Conservation (phyloP, 2,797 vertebrate genomes). For the Chiroxiphia lanceolata region DNA sequence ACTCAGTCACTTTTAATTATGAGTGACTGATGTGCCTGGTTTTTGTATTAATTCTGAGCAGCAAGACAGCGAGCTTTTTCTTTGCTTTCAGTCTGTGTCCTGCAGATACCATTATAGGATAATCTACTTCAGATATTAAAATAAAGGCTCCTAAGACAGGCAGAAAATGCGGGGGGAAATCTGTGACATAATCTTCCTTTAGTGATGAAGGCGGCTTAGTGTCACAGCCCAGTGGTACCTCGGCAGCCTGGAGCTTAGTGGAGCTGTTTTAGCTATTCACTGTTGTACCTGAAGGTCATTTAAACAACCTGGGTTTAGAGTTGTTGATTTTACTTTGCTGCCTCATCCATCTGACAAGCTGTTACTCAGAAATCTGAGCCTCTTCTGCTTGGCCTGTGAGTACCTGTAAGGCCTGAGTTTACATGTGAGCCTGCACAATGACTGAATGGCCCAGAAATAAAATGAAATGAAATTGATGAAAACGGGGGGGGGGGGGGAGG, state of each 20-base stretch:
- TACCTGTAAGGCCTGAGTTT: neutral
- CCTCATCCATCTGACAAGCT: neutral
- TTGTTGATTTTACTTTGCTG: neutral
- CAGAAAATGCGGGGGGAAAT: neutral
- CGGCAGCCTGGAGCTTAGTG: neutral
- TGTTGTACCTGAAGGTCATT: neutral
- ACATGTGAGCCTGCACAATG: neutral
- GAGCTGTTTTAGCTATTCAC: neutral
- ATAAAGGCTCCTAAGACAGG: neutral
- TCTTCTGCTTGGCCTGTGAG: neutral
- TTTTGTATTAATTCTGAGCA: neutral
- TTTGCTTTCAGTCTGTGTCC: neutral
- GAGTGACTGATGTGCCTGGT: neutral
- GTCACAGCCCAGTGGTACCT: neutral
- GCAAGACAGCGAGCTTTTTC: neutral
- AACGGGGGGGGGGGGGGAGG: fast-evolving
- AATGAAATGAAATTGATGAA: neutral
- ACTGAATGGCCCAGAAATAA: neutral
- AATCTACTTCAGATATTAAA: constrained; percentile 23
- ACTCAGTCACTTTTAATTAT: neutral
- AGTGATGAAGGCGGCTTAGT: neutral
- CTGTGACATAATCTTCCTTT: constrained; percentile 30
- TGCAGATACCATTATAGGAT: neutral
- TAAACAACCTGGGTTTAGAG: neutral
- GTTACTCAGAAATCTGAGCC: neutral